Percentiles rank a stretch among this genome's conserved stretches.
Conservation (phyloP, 2,113 vertebrate genomes). For the Nanorana parkeri region DNA sequence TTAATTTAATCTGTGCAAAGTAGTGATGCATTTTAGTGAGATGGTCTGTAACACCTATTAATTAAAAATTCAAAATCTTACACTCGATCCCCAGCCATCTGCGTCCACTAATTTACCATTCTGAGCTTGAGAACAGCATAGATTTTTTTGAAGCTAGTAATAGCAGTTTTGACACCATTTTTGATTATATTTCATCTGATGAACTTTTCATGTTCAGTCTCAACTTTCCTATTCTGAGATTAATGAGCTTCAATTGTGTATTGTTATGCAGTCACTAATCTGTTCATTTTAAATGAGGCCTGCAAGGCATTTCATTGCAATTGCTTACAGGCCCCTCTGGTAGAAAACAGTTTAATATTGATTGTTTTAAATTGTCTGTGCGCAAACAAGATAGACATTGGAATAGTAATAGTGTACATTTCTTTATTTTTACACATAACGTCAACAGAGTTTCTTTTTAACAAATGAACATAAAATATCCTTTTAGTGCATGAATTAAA, state of each 20-base stretch:
- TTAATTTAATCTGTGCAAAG: conserved; percentile 68
- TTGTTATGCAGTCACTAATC: conserved; percentile 46
- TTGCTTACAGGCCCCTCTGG: conserved; percentile 22
- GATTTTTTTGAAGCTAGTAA: conserved; percentile 61
- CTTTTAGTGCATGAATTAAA: conserved; percentile 42
- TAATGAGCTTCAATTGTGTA: conserved; percentile 38
- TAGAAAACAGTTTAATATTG: conserved; percentile 35
- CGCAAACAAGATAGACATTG: conserved; percentile 79
- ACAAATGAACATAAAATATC: conserved; percentile 64
- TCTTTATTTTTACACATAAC: conserved; percentile 71
- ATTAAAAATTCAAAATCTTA: conserved; percentile 68
- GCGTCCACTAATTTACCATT: conserved; percentile 64
- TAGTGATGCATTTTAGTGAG: conserved; percentile 66
- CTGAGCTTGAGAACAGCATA: conserved; percentile 58
- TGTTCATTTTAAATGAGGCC: conserved; percentile 6
- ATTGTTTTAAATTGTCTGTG: conserved; percentile 71
- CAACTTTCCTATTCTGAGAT: conserved; percentile 3
- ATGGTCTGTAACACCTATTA: conserved; percentile 65
- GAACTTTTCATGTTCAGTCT: conserved; percentile 7
- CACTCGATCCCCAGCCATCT: conserved; percentile 61
- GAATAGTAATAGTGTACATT: conserved; percentile 70
- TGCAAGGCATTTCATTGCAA: conserved; percentile 42
- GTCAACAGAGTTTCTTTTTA: conserved; percentile 70
- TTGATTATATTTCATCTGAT: neutral
- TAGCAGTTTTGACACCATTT: neutral